A percentile compares a stretch with the other conserved stretches of the same genome.
phyloP scores from a whole-genome alignment of 2,888 invertebrate species.

The Blera fallax region DNA sequence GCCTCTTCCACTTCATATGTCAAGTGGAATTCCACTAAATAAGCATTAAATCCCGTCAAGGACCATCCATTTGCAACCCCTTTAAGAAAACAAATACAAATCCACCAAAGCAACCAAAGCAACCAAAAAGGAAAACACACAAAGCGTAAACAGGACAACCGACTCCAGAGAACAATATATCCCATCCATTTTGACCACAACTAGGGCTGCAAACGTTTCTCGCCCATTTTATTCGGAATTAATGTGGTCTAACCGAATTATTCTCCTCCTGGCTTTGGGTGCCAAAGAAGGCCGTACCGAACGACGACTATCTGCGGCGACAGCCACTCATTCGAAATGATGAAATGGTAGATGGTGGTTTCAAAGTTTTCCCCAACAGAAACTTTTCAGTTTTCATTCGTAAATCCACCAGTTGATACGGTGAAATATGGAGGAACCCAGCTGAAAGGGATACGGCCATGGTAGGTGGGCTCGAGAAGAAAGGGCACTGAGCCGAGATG shows the following conservation, averaged over 20 bases:
- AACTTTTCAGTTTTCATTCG: constrained; percentile 13
- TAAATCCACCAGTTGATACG: constrained; percentile 61
- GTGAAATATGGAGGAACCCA: background rate
- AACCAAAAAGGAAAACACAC: background rate
- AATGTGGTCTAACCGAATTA: constrained; percentile 70
- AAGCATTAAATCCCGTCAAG: constrained; percentile 40
- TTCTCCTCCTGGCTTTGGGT: constrained; percentile 45
- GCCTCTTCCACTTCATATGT: constrained; percentile 51
- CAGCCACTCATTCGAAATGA: constrained; percentile 61
- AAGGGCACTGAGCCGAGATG: background rate
- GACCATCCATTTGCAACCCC: constrained; percentile 38
- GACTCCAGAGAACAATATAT: constrained; percentile 55
- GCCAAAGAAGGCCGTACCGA: constrained; percentile 17
- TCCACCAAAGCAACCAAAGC: constrained; percentile 34
- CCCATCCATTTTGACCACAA: constrained; percentile 63
- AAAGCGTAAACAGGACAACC: constrained; percentile 20
- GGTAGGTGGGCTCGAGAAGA: background rate
- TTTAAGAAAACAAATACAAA: constrained; percentile 57
- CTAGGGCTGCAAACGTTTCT: constrained; percentile 36
- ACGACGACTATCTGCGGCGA: constrained; percentile 53
- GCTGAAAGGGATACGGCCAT: background rate
- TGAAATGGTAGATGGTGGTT: constrained; percentile 49
- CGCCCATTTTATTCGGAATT: constrained; percentile 59
- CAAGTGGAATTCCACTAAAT: constrained; percentile 53
- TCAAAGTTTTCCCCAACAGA: constrained; percentile 24